Evolutionary conservation across 2,888 invertebrate species (phyloP).

Genomic region (Argyra leucocephala): DNA sequence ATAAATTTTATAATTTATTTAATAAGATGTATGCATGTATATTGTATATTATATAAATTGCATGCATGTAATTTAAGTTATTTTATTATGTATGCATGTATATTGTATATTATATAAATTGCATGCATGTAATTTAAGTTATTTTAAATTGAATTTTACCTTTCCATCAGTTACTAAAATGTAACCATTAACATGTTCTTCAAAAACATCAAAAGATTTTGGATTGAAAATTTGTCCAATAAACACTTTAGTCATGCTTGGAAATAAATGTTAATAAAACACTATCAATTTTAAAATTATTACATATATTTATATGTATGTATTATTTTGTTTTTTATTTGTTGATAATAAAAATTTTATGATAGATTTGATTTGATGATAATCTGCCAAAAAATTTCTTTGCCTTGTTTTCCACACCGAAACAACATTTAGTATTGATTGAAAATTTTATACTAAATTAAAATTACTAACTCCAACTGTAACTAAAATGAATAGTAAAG

Average conservation of each 20-base stretch:
- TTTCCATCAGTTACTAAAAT: slow-evolving; percentile 50
- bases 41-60: slow-evolving; percentile 7
- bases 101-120: slow-evolving; percentile 5
- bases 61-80: slow-evolving; percentile 8
- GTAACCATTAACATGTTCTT: slow-evolving; percentile 47
- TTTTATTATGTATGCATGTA: slow-evolving; percentile 19
- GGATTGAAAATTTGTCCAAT: slow-evolving; percentile 42
- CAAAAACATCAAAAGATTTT: slow-evolving; percentile 39
- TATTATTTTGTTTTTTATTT: no score
- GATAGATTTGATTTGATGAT: no score
- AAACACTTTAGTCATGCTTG: slow-evolving; percentile 33
- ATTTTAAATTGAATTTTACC: slow-evolving; percentile 44
- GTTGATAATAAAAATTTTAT: no score
- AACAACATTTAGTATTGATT: no score
- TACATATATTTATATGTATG: no score
- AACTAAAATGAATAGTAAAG: no score
- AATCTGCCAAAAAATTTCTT: no score
- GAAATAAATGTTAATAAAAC: no score
- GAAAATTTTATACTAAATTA: no score
- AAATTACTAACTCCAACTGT: no score
- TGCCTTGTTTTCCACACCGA: no score
- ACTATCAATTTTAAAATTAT: no score
- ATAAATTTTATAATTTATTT: background rate
- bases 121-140: slow-evolving; percentile 7
- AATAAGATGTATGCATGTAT: slow-evolving; percentile 19